phyloP scores from a whole-genome alignment of 2,888 invertebrate genomes.

The Apodemia mormo region DNA sequence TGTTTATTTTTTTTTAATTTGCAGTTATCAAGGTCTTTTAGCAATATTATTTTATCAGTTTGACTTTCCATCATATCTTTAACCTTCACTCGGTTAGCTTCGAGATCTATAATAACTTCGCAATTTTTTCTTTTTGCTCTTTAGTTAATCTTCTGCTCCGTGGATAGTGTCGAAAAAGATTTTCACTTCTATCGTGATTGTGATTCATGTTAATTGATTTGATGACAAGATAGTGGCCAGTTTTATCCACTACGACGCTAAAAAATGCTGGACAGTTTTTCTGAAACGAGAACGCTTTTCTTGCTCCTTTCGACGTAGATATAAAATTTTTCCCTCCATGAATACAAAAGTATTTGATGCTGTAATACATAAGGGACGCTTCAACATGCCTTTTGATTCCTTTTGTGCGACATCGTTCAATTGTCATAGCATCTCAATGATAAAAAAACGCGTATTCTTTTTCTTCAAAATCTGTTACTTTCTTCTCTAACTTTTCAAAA shows the following conservation, averaged over 20 bases:
- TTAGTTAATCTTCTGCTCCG: slow-evolving; percentile 22
- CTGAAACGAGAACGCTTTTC: slow-evolving; percentile 31
- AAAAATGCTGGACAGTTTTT: slow-evolving; percentile 24
- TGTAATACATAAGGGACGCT: too few relatives aligned
- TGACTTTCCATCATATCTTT: too few relatives aligned
- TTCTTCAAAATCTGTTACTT: slow-evolving; percentile 29
- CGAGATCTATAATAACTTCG: too few relatives aligned
- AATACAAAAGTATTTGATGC: too few relatives aligned
- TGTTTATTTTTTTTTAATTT: slow-evolving; percentile 23
- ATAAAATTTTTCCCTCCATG: neutral
- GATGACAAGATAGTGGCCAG: slow-evolving; percentile 27
- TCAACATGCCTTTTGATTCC: too few relatives aligned
- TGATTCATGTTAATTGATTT: slow-evolving; percentile 26
- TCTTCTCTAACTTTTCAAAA: neutral
- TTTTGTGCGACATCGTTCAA: slow-evolving; percentile 20
- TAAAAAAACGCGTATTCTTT: slow-evolving; percentile 27
- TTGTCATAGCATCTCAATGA: slow-evolving; percentile 24
- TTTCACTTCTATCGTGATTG: too few relatives aligned
- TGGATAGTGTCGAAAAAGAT: too few relatives aligned
- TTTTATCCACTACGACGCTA: slow-evolving; percentile 26
- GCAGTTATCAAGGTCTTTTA: too few relatives aligned
- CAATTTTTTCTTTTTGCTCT: slow-evolving; percentile 17
- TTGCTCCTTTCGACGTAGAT: slow-evolving; percentile 23
- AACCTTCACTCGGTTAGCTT: too few relatives aligned
- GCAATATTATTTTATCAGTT: too few relatives aligned